Base-by-base conservation (phyloP, 2,113 vertebrate species). In the Cebus imitator region DNA sequence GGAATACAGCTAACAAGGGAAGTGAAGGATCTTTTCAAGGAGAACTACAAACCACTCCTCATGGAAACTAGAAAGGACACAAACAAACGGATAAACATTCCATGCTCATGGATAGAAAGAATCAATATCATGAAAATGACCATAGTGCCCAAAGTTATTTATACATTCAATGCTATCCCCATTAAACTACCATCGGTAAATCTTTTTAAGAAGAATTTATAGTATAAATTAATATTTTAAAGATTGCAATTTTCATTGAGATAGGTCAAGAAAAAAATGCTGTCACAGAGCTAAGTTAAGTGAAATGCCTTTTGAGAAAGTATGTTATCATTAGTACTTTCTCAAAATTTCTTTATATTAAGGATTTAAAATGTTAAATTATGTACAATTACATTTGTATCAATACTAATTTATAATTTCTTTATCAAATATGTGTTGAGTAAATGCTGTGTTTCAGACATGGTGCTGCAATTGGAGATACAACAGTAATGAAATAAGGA, bases 241-340 rank as follows among this genome's bases (percentile, higher is more conserved):
- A 79, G 61, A 10, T 87, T 21, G 0, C 58, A 57, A 35, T 86
- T 83, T 96, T 95, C 55, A 23, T 86, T 95, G 16, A 5, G 93
- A 35, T 96, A 48, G 35, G n/a, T 61, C 25, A 93, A 87, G 25
- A 94, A 88, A 58, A 79, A n/a, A 94, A 83, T 52, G 6, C 85
- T 72, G 25, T 96, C 48, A 68, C n/a, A 58, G 50, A 94, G 50
- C 96, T 87, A 17, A 92, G 72, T 82, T 95, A 93, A 89, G 93
- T 95, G 64, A 97, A 76, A 37, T 94, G 52, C 35, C 37, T 27
- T 4, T 8, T 94, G 84, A 97, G 75, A 66, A 80, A 80, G 61
- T 87, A 2, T 0, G 27, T 58, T 95, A 55, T 87, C 52, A 91
- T 50, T 81, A 90, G 4, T 96, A 57, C n/a, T 96, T 98, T 97